Evolutionary conservation across 2,113 vertebrate genomes (phyloP).

Genomic region (Corvus hawaiiensis): DNA sequence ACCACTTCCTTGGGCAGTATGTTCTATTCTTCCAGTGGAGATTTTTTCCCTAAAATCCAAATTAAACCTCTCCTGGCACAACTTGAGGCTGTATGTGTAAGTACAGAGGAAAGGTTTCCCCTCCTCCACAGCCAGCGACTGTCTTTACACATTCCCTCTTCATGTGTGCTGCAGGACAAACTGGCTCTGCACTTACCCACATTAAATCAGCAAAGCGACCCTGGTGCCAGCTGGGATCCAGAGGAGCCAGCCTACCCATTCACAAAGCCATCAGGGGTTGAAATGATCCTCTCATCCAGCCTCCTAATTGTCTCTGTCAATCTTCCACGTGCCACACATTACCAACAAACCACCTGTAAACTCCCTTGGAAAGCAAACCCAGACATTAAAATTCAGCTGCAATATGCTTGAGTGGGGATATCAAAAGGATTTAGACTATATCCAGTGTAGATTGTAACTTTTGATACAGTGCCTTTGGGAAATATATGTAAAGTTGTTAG

Average conservation of each 20-base stretch:
- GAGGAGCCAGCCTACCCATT: background rate
- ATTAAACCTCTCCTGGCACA: background rate
- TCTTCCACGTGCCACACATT: background rate
- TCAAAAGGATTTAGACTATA: background rate
- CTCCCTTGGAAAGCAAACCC: background rate
- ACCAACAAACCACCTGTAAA: background rate
- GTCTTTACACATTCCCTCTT: background rate
- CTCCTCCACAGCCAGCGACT: background rate
- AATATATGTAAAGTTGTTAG: background rate
- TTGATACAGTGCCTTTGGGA: background rate
- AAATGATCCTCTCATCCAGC: background rate
- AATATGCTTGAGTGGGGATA: background rate
- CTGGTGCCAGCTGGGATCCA: background rate
- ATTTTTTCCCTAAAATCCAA: background rate
- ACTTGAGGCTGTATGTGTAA: background rate
- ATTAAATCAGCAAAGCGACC: background rate
- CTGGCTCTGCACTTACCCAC: background rate
- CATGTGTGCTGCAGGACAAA: background rate
- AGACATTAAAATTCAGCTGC: background rate
- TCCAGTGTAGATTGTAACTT: background rate
- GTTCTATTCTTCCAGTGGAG: background rate
- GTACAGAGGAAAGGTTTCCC: background rate
- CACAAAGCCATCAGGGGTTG: background rate
- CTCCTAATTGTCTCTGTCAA: background rate
- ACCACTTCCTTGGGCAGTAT: background rate